phyloP scores from a whole-genome alignment of 2,888 invertebrate genomes.

The Octodonta nipae region DNA sequence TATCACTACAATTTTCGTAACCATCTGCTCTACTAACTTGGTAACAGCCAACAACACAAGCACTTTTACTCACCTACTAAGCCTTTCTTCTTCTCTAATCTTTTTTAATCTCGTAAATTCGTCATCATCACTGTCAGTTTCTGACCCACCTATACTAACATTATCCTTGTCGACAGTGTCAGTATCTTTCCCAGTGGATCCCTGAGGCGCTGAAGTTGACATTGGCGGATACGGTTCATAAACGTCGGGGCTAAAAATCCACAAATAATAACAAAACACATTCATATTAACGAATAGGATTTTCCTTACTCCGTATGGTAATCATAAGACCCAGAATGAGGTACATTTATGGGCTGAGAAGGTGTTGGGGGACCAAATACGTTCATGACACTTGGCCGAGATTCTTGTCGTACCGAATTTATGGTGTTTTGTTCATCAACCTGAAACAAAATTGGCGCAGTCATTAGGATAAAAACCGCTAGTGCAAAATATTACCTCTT shows the following conservation, averaged over 20 bases:
- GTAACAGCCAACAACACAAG: too few species aligned
- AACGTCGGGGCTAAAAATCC: too few species aligned
- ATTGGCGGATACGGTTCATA: constrained; percentile 20
- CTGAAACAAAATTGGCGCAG: too few species aligned
- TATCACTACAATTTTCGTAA: too few species aligned
- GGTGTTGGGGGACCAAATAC: constrained; percentile 40
- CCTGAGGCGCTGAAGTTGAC: constrained; percentile 20
- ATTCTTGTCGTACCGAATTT: constrained; percentile 50
- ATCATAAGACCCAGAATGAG: constrained; percentile 33
- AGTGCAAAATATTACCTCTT: constrained; percentile 48
- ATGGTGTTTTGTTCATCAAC: constrained; percentile 73
- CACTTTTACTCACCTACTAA: constrained; percentile 24
- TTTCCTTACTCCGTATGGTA: too few species aligned
- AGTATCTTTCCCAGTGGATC: constrained; percentile 7
- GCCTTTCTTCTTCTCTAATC: constrained; percentile 55
- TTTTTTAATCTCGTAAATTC: constrained; percentile 56
- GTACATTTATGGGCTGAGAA: constrained; percentile 37
- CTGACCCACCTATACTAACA: constrained; percentile 33
- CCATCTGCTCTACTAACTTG: too few species aligned
- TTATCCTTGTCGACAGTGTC: constrained; percentile 25
- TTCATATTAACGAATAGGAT: too few species aligned
- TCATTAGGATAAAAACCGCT: too few species aligned
- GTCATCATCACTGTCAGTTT: constrained; percentile 32
- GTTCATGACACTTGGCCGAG: constrained; percentile 50
- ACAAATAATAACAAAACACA: too few species aligned